phyloP scores from a whole-genome alignment of 2,113 vertebrate species.

The Lagopus leucura region DNA sequence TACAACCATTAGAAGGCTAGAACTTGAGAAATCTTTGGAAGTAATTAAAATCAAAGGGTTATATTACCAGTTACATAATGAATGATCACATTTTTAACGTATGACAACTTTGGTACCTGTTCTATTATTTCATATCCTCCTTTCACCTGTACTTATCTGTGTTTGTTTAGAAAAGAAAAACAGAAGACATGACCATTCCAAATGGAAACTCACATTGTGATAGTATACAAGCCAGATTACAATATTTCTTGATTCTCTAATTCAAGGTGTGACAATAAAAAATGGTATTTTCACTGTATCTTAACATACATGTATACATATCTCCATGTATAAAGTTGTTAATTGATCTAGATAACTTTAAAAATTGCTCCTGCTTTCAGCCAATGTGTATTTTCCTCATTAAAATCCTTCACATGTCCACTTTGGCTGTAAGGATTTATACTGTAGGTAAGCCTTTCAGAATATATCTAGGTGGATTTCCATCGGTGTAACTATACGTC shows the following conservation, averaged over 20 bases:
- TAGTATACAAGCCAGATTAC: neutral
- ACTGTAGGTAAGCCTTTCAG: neutral
- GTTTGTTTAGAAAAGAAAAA: neutral
- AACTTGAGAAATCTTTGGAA: neutral
- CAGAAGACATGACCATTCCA: fast-evolving
- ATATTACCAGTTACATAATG: neutral
- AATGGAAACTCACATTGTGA: neutral
- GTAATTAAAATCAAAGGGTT: neutral
- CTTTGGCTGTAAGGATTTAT: neutral
- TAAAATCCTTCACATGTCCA: neutral
- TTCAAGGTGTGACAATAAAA: neutral
- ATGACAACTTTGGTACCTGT: neutral
- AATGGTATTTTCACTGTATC: neutral
- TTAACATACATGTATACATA: neutral
- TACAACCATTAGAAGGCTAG: neutral
- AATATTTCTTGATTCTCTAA: neutral
- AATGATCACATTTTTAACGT: neutral
- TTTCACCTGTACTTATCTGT: neutral
- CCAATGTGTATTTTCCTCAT: neutral
- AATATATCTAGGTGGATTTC: neutral
- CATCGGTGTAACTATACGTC: too few species aligned
- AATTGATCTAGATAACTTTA: neutral
- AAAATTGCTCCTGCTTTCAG: neutral
- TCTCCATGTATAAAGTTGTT: neutral
- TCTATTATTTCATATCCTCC: neutral